Conservation (phyloP, 2,113 vertebrate species). For the Nibea coibor region DNA sequence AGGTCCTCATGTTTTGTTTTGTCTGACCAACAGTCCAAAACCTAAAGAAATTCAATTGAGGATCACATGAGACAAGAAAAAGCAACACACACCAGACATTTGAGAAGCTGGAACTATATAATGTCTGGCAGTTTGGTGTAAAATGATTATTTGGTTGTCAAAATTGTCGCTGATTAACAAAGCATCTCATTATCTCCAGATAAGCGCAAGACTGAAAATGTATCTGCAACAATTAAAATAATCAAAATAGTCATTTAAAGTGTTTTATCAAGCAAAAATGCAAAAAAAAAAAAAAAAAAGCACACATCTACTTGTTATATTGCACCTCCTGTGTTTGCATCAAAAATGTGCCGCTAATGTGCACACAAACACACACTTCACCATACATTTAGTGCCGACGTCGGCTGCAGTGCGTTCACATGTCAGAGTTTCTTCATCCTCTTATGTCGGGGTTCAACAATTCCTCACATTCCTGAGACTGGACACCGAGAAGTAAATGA, state of each 20-base stretch:
- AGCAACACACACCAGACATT: neutral
- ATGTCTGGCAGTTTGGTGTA: neutral
- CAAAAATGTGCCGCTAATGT: neutral
- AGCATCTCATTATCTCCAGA: too few species aligned
- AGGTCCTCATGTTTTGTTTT: neutral
- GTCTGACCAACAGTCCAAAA: neutral
- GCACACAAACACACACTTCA: neutral
- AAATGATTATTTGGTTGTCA: too few species aligned
- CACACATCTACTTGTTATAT: neutral
- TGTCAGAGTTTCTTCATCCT: conserved; percentile 23
- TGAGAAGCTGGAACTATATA: neutral
- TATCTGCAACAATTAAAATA: neutral
- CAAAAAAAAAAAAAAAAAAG: too few species aligned
- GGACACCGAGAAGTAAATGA: neutral
- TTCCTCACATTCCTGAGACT: conserved; percentile 17
- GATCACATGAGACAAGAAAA: neutral
- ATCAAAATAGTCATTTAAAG: neutral
- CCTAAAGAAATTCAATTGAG: neutral
- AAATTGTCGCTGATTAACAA: too few species aligned
- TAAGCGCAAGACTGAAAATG: neutral
- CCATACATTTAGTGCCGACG: neutral
- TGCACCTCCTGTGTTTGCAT: neutral
- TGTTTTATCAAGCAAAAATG: too few species aligned
- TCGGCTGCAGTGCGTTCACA: neutral
- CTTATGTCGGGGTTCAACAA: conserved; percentile 5